Evolutionary conservation across 2,113 vertebrate species (phyloP).

Genomic region (Percina caprodes): DNA sequence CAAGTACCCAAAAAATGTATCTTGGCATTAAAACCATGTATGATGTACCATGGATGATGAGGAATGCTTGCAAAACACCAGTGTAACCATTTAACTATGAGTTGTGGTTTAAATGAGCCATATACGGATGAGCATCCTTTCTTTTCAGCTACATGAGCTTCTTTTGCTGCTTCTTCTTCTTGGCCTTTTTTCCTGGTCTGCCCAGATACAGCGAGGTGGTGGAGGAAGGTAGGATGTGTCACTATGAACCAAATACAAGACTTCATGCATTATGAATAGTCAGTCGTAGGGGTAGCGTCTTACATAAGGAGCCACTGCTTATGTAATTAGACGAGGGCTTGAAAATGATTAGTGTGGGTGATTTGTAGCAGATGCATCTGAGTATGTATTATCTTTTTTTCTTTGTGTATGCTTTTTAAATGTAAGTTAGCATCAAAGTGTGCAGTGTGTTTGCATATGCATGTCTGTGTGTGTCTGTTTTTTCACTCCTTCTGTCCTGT

Average conservation of each 20-base stretch:
- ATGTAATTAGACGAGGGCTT: constrained; percentile 68
- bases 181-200: constrained; percentile 41
- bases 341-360: constrained; percentile 49
- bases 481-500: constrained; percentile 17
- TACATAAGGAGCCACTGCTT: constrained; percentile 70
- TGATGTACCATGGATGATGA: too few relatives aligned
- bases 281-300: constrained; percentile 59
- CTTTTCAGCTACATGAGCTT: not conserved
- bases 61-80: not conserved
- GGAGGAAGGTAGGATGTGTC: constrained; percentile 70
- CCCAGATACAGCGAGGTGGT: constrained; percentile 47
- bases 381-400: constrained; percentile 28
- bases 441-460: constrained; percentile 26
- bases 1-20: too few relatives aligned
- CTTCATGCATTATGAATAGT: constrained; percentile 74
- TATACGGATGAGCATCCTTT: not conserved
- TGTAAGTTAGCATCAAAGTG: constrained; percentile 8
- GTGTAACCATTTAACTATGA: not conserved
- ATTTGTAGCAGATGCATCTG: constrained; percentile 46
- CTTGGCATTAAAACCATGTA: not conserved
- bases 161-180: constrained; percentile 9
- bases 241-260: constrained; percentile 69
- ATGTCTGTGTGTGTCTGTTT: constrained; percentile 23
- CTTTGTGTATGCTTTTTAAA: constrained; percentile 23
- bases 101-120: not conserved